Conservation (phyloP, 2,113 vertebrate species). For the Muntiacus reevesi region DNA sequence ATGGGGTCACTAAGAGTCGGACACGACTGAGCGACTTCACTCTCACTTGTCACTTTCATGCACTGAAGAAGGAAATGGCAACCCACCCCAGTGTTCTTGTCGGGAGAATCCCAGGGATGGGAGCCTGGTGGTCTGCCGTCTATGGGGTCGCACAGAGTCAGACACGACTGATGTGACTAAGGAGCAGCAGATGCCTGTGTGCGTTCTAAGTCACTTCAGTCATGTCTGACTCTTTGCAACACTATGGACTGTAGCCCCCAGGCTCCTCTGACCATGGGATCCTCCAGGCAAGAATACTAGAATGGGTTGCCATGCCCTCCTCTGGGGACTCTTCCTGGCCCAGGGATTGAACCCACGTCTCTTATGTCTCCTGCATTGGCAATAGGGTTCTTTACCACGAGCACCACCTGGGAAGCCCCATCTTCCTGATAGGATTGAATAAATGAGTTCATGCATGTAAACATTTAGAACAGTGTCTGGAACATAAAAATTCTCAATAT, state of each 20-base stretch:
- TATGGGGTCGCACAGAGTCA: no score
- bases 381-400: not conserved
- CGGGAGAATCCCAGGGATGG: no score
- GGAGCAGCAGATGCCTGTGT: not conserved
- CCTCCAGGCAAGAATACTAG: not conserved
- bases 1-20: no score
- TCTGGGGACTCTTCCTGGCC: not conserved
- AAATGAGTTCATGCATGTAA: not conserved
- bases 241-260: not conserved
- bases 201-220: fast-evolving
- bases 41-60: no score
- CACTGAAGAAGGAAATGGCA: no score
- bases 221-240: not conserved
- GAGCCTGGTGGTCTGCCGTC: no score
- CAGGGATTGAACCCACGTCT: fast-evolving
- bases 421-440: not conserved
- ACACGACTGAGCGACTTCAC: no score
- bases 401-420: not conserved
- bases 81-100: no score
- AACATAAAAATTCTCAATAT: not conserved
- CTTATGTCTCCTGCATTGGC: not conserved
- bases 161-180: no score
- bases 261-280: not conserved
- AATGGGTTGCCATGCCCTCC: not conserved
- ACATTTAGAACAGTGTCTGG: not conserved